Percentiles rank a stretch among this genome's conserved stretches.
phyloP scores from a whole-genome alignment of 1,140 invertebrate species.

The Solen grandis region DNA sequence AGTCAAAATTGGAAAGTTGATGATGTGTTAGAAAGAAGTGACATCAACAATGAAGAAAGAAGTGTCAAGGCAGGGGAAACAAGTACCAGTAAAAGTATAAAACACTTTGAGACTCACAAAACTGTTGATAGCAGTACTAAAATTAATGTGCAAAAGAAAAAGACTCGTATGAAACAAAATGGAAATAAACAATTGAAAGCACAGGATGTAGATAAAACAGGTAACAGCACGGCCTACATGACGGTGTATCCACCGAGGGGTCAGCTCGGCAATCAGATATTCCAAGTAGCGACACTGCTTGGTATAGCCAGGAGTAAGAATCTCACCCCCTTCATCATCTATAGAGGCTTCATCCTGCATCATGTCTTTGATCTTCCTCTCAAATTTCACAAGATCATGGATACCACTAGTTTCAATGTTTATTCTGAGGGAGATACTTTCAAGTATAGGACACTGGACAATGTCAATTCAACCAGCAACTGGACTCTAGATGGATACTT shows the following conservation, averaged over 20 bases:
- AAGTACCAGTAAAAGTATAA: background rate
- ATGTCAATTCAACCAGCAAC: slow-evolving; percentile 2
- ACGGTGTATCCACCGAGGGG: slow-evolving; percentile 40
- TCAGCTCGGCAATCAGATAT: slow-evolving; percentile 60
- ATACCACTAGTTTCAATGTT: background rate
- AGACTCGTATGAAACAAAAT: background rate
- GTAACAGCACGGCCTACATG: background rate
- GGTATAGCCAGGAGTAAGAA: slow-evolving; percentile 46
- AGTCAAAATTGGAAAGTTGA: too few relatives aligned
- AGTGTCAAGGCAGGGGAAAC: background rate
- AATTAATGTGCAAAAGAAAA: too few relatives aligned
- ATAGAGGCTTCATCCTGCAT: slow-evolving; percentile 20
- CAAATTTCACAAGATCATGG: background rate
- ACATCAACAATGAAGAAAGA: background rate
- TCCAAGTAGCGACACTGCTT: slow-evolving; percentile 58
- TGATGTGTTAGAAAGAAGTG: too few relatives aligned
- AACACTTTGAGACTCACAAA: background rate
- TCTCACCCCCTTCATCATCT: slow-evolving; percentile 30
- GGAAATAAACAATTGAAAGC: background rate
- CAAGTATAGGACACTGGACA: slow-evolving; percentile 3
- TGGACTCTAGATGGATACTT: slow-evolving; percentile 58
- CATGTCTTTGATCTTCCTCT: too few relatives aligned
- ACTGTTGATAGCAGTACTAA: background rate
- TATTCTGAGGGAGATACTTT: slow-evolving; percentile 6
- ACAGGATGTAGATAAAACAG: background rate